phyloP scores from a whole-genome alignment of 2,797 vertebrate species.

The Scolopax bukidnonensis region DNA sequence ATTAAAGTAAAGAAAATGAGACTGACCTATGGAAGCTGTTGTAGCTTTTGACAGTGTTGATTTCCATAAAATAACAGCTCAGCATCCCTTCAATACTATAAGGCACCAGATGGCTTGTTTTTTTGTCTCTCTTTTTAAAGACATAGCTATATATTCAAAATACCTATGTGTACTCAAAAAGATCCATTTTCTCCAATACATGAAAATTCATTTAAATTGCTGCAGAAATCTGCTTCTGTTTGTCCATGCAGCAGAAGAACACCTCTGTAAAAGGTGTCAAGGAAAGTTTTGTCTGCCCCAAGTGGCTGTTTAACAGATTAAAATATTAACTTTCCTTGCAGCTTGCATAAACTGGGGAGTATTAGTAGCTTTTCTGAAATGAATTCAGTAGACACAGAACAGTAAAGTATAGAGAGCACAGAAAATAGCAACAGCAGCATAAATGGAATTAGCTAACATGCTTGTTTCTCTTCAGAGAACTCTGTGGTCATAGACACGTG shows the following conservation, averaged over 20 bases:
- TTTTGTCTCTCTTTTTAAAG: not conserved
- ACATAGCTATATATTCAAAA: not conserved
- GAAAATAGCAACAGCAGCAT: not conserved
- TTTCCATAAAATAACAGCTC: conserved; percentile 40
- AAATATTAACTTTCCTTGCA: not conserved
- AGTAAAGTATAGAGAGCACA: not conserved
- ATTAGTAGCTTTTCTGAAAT: not conserved
- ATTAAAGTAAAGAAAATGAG: conserved; percentile 29
- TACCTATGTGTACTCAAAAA: not conserved
- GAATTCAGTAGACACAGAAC: not conserved
- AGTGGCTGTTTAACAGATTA: not conserved
- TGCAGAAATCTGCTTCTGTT: not conserved
- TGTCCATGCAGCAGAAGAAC: not conserved
- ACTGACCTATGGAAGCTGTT: conserved; percentile 3
- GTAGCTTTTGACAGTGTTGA: conserved; percentile 14
- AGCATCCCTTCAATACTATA: not conserved
- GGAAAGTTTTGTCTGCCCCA: not conserved
- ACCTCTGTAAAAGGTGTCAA: not conserved
- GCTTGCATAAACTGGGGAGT: not conserved
- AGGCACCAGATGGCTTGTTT: conserved; percentile 6
- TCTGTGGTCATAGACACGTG: not conserved
- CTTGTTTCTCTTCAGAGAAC: not conserved
- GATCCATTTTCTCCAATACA: not conserved
- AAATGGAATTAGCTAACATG: not conserved
- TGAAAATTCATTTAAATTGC: not conserved